Evolutionary conservation across 2,797 vertebrate species (phyloP).

Genomic region (Mionectes olivaceus): DNA sequence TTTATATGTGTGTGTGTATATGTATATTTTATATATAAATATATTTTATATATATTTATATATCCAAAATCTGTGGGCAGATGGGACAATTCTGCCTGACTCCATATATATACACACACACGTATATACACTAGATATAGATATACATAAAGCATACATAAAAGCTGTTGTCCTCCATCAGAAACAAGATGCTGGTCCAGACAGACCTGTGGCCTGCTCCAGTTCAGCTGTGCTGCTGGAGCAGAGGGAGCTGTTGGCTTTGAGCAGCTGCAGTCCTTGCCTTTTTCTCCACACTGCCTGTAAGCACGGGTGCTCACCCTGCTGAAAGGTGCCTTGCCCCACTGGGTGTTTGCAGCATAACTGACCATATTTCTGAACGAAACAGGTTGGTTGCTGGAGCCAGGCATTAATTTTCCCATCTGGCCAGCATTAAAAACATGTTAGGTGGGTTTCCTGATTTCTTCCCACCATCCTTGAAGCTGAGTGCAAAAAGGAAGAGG

Average conservation of each 20-base stretch:
- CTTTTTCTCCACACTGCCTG: not conserved
- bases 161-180: not conserved
- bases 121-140: not conserved
- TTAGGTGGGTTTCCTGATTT: not conserved
- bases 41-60: not conserved
- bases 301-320: not conserved
- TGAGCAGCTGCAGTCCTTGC: not conserved
- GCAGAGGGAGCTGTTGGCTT: not conserved
- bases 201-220: not conserved
- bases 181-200: not conserved
- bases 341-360: not conserved
- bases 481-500: not conserved
- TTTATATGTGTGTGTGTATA: not conserved
- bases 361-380: not conserved
- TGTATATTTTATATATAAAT: not conserved
- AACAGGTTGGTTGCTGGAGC: not conserved
- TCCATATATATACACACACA: not conserved
- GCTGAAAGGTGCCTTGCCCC: not conserved
- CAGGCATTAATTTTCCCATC: not conserved
- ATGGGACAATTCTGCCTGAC: not conserved
- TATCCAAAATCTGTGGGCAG: not conserved
- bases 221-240: not conserved
- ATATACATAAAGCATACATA: not conserved
- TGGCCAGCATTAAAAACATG: not conserved
- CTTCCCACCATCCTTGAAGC: not conserved